Conservation (phyloP, 2,888 invertebrate species). For the Balanococcus diminutus region DNA sequence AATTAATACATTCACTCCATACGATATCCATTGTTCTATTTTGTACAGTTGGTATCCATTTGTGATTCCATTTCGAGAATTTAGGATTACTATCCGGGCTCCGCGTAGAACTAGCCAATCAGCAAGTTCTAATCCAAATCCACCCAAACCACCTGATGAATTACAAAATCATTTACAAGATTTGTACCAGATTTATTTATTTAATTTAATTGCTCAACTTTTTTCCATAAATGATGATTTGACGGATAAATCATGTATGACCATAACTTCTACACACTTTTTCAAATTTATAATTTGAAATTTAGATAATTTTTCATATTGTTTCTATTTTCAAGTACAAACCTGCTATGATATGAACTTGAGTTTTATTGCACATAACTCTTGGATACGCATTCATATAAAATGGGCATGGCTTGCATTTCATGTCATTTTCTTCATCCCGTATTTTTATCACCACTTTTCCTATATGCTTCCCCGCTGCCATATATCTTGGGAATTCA, state of each 20-base stretch:
- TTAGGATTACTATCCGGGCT: slow-evolving; percentile 65
- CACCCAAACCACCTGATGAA: slow-evolving; percentile 67
- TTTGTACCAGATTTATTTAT: too few relatives aligned
- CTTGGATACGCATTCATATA: slow-evolving; percentile 63
- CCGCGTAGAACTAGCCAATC: slow-evolving; percentile 67
- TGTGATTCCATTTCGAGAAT: slow-evolving; percentile 65
- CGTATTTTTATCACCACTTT: slow-evolving; percentile 70
- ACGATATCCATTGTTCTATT: slow-evolving; percentile 69
- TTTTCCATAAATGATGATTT: too few relatives aligned
- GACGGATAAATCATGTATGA: too few relatives aligned
- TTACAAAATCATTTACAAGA: too few relatives aligned
- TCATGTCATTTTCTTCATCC: slow-evolving; percentile 62
- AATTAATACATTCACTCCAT: slow-evolving; percentile 72
- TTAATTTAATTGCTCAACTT: too few relatives aligned
- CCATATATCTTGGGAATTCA: slow-evolving; percentile 66
- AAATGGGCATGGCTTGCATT: slow-evolving; percentile 43
- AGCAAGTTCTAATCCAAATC: slow-evolving; percentile 68
- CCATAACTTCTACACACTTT: too few relatives aligned
- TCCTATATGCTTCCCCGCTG: slow-evolving; percentile 79
- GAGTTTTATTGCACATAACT: slow-evolving; percentile 64
- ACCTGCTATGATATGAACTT: slow-evolving; percentile 64
- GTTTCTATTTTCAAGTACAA: slow-evolving; percentile 66
- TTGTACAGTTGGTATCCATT: slow-evolving; percentile 67
- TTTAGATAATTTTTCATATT: neutral
- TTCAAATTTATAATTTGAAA: too few relatives aligned